phyloP scores from a whole-genome alignment of 37 sponge, comb jelly and placozoan genomes.

The Trichoplax adhaerens region DNA sequence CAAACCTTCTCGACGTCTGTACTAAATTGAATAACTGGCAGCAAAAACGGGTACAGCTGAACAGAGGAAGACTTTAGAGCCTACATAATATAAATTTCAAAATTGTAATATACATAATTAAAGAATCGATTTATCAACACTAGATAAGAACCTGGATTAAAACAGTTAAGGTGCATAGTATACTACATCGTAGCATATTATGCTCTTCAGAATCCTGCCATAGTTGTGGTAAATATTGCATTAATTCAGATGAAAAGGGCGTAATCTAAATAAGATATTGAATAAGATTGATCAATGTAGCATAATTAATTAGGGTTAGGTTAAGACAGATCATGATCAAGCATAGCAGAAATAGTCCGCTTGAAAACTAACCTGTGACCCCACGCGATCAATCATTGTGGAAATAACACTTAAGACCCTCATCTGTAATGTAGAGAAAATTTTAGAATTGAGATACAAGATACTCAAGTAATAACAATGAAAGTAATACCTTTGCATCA shows the following conservation, averaged over 20 bases:
- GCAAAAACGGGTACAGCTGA: constrained; percentile 37
- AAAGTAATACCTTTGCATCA: no score
- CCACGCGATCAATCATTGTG: constrained; percentile 42
- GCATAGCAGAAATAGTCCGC: no score
- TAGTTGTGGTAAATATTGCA: constrained; percentile 29
- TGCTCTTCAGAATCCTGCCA: constrained; percentile 19
- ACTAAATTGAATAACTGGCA: constrained; percentile 44
- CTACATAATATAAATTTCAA: neutral
- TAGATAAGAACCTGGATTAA: constrained; percentile 7
- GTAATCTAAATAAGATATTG: constrained; percentile 10
- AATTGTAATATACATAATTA: no score
- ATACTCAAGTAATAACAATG: no score
- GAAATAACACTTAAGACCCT: constrained; percentile 37
- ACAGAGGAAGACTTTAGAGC: constrained; percentile 35
- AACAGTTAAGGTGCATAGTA: constrained; percentile 32
- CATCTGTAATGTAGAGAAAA: constrained; percentile 20
- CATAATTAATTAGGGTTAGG: no score
- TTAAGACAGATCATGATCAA: no score
- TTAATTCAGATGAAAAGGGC: constrained; percentile 38
- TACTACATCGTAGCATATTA: constrained; percentile 35
- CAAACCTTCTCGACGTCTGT: constrained; percentile 35
- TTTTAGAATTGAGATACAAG: neutral
- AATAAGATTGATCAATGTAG: neutral
- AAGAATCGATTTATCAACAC: no score
- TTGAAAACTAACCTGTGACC: neutral